Evolutionary conservation across 1,140 invertebrate species (phyloP).

Genomic region (Orussus abietinus): DNA sequence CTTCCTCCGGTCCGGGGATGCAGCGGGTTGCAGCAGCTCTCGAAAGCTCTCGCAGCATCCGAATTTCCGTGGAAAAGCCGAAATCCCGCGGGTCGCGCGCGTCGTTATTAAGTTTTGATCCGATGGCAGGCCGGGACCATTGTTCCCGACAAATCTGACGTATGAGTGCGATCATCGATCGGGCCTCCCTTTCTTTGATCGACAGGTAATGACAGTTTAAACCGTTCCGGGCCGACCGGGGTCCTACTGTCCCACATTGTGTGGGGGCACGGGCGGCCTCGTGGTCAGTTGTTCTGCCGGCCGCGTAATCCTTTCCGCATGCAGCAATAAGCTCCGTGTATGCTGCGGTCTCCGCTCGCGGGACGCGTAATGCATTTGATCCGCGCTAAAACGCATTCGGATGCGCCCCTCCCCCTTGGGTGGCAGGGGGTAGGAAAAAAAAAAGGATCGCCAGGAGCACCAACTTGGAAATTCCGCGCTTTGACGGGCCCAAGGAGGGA

Average conservation of each 20-base stretch:
- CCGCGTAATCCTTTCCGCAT: conserved; percentile 38
- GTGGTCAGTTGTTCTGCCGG: conserved; percentile 20
- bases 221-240: conserved; percentile 25
- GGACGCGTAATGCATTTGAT: conserved; percentile 41
- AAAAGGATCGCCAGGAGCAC: too few species aligned
- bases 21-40: too few species aligned
- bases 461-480: too few species aligned
- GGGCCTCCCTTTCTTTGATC: conserved; percentile 36
- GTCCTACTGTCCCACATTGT: conserved; percentile 23
- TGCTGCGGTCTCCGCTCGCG: conserved; percentile 12
- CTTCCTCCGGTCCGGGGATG: too few species aligned
- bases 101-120: conserved; percentile 45
- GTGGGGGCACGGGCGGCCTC: conserved; percentile 20
- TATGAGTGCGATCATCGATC: conserved; percentile 44
- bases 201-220: conserved; percentile 45
- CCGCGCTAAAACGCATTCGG: conserved; percentile 42
- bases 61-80: conserved; percentile 27
- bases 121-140: conserved; percentile 29
- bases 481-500: too few species aligned
- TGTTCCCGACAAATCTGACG: conserved; percentile 44
- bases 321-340: conserved; percentile 36
- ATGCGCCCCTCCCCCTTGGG: too few species aligned
- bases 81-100: conserved; percentile 28
- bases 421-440: too few species aligned
- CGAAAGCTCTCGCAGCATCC: too few species aligned